These are phyloP conservation scores for Oryzias sinensis DNA, from an alignment of 2,797 vertebrate genomes.

Conservation along the genomic window DNA sequence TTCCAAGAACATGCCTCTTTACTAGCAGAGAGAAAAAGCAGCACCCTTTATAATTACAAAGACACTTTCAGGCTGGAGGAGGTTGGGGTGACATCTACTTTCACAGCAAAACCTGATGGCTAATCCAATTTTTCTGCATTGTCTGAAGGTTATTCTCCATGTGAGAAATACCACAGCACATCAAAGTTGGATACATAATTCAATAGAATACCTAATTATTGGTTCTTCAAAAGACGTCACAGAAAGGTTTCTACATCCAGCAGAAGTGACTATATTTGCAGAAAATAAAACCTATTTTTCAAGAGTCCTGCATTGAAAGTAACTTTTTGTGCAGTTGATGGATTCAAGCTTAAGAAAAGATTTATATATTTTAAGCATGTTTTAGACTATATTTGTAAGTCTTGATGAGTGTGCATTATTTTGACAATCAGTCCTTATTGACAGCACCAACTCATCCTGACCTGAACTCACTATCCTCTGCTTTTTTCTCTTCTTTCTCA, in stretches of 20 bases:
- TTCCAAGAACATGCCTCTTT: not conserved
- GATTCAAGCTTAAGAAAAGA: too few species aligned
- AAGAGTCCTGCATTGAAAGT: too few species aligned
- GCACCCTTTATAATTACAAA: not conserved
- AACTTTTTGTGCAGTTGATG: too few species aligned
- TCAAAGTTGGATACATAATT: constrained; percentile 7
- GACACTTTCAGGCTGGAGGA: too few species aligned
- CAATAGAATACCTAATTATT: constrained; percentile 15
- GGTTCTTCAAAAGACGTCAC: constrained; percentile 31
- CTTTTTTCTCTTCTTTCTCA: not conserved
- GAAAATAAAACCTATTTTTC: not conserved
- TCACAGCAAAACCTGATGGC: not conserved
- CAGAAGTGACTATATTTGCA: constrained; percentile 7
- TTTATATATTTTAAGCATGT: too few species aligned
- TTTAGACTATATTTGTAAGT: too few species aligned
- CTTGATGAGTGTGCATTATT: too few species aligned
- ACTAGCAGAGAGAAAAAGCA: constrained; percentile 1
- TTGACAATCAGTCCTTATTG: not conserved
- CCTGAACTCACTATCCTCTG: not conserved
- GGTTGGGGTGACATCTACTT: not conserved
- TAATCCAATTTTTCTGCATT: constrained; percentile 1
- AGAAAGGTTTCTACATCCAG: constrained; percentile 10
- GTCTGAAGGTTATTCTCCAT: constrained; percentile 10
- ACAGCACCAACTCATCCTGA: constrained; percentile 1
- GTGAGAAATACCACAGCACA: constrained; percentile 23